Conservation (phyloP, 2,797 vertebrate species). For the Falco berigora region DNA sequence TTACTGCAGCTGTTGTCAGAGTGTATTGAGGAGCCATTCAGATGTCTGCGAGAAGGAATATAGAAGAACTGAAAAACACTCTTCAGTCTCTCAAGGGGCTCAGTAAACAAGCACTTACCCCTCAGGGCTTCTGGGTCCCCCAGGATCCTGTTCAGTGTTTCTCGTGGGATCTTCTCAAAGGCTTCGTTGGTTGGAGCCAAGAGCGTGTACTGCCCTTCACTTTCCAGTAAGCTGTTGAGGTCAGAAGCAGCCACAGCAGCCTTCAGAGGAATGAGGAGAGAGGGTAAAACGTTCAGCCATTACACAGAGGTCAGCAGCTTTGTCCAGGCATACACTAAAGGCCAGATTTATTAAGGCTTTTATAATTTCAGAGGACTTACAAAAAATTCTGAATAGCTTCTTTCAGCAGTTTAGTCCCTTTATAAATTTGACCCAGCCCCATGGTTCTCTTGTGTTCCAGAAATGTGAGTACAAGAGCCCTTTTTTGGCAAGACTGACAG, state of each 20-base stretch:
- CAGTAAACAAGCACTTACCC: conserved; percentile 72
- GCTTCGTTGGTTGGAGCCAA: conserved; percentile 95
- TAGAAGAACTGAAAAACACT: not conserved
- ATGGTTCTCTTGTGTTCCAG: not conserved
- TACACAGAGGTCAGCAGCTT: not conserved
- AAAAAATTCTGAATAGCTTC: conserved; percentile 19
- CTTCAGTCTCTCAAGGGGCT: not conserved
- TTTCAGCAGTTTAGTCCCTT: conserved; percentile 6
- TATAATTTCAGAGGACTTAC: not conserved
- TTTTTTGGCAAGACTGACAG: not conserved
- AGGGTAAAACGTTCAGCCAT: not conserved
- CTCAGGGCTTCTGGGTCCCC: conserved; percentile 89
- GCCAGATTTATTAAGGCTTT: not conserved
- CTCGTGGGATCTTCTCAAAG: conserved; percentile 88
- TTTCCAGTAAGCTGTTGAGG: conserved; percentile 83
- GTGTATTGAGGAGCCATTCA: not conserved
- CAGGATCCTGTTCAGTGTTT: conserved; percentile 88
- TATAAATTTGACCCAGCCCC: not conserved
- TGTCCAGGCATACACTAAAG: not conserved
- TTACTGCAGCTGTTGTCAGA: not conserved
- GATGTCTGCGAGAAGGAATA: not conserved
- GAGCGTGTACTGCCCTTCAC: conserved; percentile 85
- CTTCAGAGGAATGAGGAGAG: conserved; percentile 61
- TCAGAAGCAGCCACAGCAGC: conserved; percentile 88
- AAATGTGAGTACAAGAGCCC: conserved; percentile 6